phyloP scores from a whole-genome alignment of 2,113 vertebrate genomes.

The Herpetotheres cachinnans region DNA sequence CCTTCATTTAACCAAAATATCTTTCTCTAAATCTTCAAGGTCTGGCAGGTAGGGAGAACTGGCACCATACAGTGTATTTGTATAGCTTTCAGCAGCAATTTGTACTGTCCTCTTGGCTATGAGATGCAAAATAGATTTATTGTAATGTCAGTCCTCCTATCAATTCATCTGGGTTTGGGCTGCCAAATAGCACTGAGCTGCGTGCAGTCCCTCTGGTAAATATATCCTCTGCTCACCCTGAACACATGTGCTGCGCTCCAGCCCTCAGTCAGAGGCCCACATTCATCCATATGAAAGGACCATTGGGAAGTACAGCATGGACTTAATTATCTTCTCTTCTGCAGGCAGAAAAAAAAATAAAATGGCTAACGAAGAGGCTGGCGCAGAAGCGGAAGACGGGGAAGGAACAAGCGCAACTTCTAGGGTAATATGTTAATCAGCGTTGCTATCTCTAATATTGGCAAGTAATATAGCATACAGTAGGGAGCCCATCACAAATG shows the following conservation, averaged over 20 bases:
- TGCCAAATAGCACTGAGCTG: neutral
- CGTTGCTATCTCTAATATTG: neutral
- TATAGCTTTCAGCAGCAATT: neutral
- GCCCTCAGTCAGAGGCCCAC: neutral
- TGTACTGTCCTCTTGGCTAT: neutral
- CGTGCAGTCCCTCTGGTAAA: neutral
- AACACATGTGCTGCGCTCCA: fast-evolving
- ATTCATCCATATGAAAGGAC: fast-evolving
- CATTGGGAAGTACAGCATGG: fast-evolving
- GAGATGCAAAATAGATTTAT: neutral
- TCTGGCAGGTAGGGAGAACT: neutral
- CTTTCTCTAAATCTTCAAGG: neutral
- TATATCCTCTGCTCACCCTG: neutral
- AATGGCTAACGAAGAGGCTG: neutral
- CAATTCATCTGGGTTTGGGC: neutral
- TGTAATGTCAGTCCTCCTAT: neutral
- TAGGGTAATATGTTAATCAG: fast-evolving
- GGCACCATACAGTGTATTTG: neutral
- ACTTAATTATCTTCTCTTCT: neutral
- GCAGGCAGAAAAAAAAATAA: neutral
- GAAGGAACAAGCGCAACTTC: neutral
- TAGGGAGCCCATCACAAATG: fast-evolving
- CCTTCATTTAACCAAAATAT: neutral
- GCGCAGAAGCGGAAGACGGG: fast-evolving
- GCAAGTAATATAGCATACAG: fast-evolving